Base-by-base conservation (phyloP, 2,797 vertebrate species). In the Tenualosa thibaudeaui region DNA sequence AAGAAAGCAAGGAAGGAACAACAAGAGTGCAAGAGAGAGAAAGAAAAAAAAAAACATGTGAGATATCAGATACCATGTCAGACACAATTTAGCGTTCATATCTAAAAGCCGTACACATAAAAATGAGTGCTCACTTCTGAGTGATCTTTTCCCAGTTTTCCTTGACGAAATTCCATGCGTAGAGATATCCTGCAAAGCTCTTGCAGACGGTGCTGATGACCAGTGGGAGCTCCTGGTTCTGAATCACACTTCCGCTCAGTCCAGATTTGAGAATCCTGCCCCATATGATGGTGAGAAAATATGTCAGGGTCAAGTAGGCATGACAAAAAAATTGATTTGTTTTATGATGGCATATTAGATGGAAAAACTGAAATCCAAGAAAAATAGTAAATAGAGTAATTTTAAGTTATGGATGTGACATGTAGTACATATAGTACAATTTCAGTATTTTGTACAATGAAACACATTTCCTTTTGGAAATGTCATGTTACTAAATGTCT, bases 141-240 rank as follows among this genome's bases (percentile, higher is more conserved):
- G 95, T 96, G 86, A 99, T 96, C 49, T 91, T 91, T 90, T 96
- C 93, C 98, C 98, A 99, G 92, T 98, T 98, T 89, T 98, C 95
- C 89, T 99, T 98, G 62, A 98, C 94, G 86, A 99, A 99, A 92
- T 99, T 94, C 98, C 98, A 99, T n/a, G 94, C 96, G 89, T 97
- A 90, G 85, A 99, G 92, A 90, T 97, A 92, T 26, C 98, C 97
- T 13, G 96, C 91, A 84, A 97, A 95, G 89, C 90, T 92, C 1
- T 86, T 93, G 89, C 94, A 95, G 86, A 96, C 86, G 0, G 93
- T 95, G 86, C 3, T 91, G 90, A 98, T 92, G 90, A 99, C 90
- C 86, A 93, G 90, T 3, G 97, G 95, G 91, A 99, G 85, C 88
- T 99, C 97, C 86, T 97, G 97, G 2, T 96, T 94, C 87, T 94